Base-by-base conservation (phyloP, 2,113 vertebrate species). In the Sinocyclocheilus anshuiensis region DNA sequence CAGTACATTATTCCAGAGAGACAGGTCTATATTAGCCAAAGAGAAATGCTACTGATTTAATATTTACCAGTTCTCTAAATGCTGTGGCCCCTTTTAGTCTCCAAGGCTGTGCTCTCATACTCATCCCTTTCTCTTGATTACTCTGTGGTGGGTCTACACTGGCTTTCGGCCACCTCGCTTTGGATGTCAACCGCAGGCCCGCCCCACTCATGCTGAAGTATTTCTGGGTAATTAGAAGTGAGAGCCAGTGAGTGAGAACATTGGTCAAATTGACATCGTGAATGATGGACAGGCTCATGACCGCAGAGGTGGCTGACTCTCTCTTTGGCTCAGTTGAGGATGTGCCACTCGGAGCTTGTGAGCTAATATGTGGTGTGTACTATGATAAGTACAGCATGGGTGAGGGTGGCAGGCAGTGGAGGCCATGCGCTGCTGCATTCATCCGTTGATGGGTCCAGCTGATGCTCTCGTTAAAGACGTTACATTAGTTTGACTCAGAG, bases 401-500 rank as follows among this genome's bases (percentile, higher is more conserved):
- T 81, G 55, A 84, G 53, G 78, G 63, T 36, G 59, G 36, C 48
- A 22, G 77, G 59, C 33, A 84, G 72, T 77, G 71, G 69, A 81
- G 83, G 50, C 53, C 75, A 10, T 16, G 39, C 18, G 59, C 71
- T 9, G 29, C 81, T 88, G 76, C 83, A 55, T 71, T 26, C 81
- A 71, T 53, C 74, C 88, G 85, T 83, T 87, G 87, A 86, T 72
- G 72, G 55, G 86, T 84, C 90, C 93, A 93, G 91, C 92, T 94
- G 92, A 91, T 88, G 84, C 82, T 89, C 88, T 87, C 86, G 88
- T 85, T 91, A 90, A 90, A 89, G 85, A 91, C 91, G 91, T 93
- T 87, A 89, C 84, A 36, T 77, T 86, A 92, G 90, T 88, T 74
- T 88, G 88, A 91, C 88, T 75, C 82, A 74, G 67, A 83, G 42